A percentile compares a stretch with the other conserved stretches of the same genome.
These are phyloP conservation scores for Lampris incognitus DNA, from an alignment of 2,113 vertebrate genomes.

Conservation along the genomic window DNA sequence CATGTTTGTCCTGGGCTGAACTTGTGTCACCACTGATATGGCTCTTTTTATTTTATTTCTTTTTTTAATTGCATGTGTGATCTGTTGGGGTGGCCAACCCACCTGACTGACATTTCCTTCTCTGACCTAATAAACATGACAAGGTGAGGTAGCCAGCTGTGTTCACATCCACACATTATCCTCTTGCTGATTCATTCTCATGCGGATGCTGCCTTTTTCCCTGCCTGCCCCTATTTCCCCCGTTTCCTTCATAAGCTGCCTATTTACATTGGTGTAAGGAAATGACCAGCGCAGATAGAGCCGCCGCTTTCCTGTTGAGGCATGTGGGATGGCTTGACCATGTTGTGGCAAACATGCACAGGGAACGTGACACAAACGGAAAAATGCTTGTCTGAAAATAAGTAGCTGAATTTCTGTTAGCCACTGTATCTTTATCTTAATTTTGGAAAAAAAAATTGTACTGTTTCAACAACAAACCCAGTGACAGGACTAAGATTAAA, in stretches of 20 bases:
- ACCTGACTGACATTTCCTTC: constrained; percentile 41
- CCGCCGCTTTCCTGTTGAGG: constrained; percentile 69
- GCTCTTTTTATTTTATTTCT: too few relatives aligned
- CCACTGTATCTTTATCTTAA: neutral
- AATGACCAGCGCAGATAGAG: constrained; percentile 68
- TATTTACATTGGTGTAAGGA: constrained; percentile 76
- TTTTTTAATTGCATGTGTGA: too few relatives aligned
- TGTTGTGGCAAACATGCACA: constrained; percentile 15
- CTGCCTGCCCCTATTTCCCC: constrained; percentile 52
- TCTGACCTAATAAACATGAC: constrained; percentile 27
- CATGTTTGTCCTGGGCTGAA: too few relatives aligned
- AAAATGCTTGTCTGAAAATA: neutral
- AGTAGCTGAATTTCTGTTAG: neutral
- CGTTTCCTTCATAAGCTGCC: constrained; percentile 62
- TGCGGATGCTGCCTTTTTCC: constrained; percentile 25
- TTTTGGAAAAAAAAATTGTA: neutral
- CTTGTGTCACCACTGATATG: too few relatives aligned
- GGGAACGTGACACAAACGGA: neutral
- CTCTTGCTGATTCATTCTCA: constrained; percentile 65
- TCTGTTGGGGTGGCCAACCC: constrained; percentile 16
- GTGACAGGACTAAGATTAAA: neutral
- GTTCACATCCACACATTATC: constrained; percentile 2
- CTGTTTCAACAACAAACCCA: too few relatives aligned
- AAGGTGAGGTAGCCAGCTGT: constrained; percentile 43
- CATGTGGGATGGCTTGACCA: constrained; percentile 55